These are phyloP conservation scores for Scolopax bukidnonensis DNA, from an alignment of 2,797 vertebrate genomes.

Conservation along the genomic window DNA sequence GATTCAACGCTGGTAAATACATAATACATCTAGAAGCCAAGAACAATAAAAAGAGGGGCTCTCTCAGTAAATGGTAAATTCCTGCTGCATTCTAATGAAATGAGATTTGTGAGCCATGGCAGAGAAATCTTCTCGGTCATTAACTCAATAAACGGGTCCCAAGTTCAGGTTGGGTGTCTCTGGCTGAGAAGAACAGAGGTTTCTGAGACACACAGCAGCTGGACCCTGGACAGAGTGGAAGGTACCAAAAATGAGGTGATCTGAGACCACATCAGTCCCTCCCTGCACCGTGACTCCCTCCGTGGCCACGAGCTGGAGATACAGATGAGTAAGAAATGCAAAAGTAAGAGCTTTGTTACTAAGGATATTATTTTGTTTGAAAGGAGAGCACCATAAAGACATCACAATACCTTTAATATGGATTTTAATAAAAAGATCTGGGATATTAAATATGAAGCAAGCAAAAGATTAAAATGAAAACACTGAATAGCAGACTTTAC, in stretches of 20 bases:
- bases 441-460: constrained; percentile 24
- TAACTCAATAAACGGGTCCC: neutral
- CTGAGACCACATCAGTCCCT: neutral
- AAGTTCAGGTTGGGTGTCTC: neutral
- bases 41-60: neutral
- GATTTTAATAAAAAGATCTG: constrained; percentile 54
- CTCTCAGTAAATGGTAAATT: neutral
- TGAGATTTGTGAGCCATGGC: neutral
- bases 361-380: neutral
- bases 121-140: neutral
- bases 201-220: neutral
- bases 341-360: neutral
- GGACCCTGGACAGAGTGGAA: neutral
- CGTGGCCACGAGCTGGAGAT: neutral
- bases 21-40: neutral
- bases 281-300: neutral
- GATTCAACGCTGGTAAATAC: neutral
- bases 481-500: neutral
- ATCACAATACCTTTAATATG: constrained; percentile 27
- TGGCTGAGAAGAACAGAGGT: neutral
- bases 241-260: neutral
- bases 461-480: constrained; percentile 14
- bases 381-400: neutral
- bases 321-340: neutral
- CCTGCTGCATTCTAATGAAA: neutral